These are phyloP conservation scores for Xerus inauris DNA, from an alignment of 2,113 vertebrate genomes.

Conservation along the genomic window DNA sequence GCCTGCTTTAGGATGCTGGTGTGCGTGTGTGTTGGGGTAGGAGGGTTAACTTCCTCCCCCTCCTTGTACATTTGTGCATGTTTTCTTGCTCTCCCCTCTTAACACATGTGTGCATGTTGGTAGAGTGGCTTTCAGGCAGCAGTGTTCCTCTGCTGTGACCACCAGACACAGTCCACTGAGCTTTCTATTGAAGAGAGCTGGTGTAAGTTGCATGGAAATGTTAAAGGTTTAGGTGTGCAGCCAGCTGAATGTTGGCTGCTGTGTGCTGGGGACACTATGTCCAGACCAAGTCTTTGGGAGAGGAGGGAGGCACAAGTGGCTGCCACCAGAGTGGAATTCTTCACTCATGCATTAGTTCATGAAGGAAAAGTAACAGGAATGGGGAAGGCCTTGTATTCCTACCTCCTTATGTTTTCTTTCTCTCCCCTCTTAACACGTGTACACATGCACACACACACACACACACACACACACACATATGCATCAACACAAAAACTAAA, in stretches of 20 bases:
- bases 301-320: neutral
- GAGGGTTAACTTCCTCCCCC: neutral
- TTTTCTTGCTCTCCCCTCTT: too few species aligned
- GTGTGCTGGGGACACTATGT: neutral
- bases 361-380: constrained; percentile 30
- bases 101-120: neutral
- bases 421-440: neutral
- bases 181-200: constrained; percentile 42
- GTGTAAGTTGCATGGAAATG: neutral
- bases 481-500: neutral
- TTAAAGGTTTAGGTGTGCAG: neutral
- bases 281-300: constrained; percentile 25
- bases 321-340: constrained; percentile 32
- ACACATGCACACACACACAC: neutral
- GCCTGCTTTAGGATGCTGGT: neutral
- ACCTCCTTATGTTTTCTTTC: neutral
- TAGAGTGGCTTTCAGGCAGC: neutral
- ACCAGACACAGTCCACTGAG: neutral
- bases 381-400: neutral
- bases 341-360: neutral
- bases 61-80: neutral
- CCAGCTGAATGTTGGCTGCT: constrained; percentile 1
- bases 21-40: neutral
- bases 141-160: constrained; percentile 11
- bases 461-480: neutral